Evolutionary conservation across 2,113 vertebrate species (phyloP).

Genomic region (Pyxicephalus adspersus): DNA sequence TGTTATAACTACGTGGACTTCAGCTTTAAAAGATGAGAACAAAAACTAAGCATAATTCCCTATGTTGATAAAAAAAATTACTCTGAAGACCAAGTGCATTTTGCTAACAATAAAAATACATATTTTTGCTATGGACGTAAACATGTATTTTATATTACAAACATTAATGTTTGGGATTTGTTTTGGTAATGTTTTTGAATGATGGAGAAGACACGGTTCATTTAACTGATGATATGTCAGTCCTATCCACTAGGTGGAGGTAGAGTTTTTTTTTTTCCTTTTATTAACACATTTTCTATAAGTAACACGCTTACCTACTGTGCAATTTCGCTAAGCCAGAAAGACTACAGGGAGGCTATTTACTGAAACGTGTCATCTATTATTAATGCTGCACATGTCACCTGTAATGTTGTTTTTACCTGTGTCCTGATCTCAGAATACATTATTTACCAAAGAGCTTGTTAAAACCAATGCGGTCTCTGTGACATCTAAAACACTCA

Average conservation of each 20-base stretch:
- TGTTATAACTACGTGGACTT: too few species aligned
- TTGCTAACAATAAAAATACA: too few species aligned
- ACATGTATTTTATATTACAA: too few species aligned
- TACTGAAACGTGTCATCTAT: not conserved
- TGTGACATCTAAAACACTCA: not conserved
- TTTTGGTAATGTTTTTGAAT: too few species aligned
- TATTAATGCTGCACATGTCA: constrained; percentile 47
- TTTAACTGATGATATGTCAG: not conserved
- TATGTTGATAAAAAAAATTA: too few species aligned
- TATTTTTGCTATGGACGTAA: too few species aligned
- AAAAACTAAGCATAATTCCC: too few species aligned
- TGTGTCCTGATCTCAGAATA: constrained; percentile 1
- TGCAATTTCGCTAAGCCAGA: constrained; percentile 22
- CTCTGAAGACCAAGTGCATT: too few species aligned
- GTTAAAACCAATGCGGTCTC: constrained; percentile 24
- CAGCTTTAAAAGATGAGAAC: too few species aligned
- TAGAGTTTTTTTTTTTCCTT: too few species aligned
- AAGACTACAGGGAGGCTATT: not conserved
- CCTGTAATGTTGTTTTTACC: constrained; percentile 41
- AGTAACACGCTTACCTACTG: not conserved
- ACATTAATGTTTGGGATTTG: too few species aligned
- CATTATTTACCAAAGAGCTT: constrained; percentile 21
- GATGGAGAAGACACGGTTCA: not conserved
- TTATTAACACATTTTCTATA: not conserved
- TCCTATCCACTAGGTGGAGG: constrained; percentile 65